Base-by-base conservation (phyloP, 2,888 invertebrate species). In the Pyrgus malvae region DNA sequence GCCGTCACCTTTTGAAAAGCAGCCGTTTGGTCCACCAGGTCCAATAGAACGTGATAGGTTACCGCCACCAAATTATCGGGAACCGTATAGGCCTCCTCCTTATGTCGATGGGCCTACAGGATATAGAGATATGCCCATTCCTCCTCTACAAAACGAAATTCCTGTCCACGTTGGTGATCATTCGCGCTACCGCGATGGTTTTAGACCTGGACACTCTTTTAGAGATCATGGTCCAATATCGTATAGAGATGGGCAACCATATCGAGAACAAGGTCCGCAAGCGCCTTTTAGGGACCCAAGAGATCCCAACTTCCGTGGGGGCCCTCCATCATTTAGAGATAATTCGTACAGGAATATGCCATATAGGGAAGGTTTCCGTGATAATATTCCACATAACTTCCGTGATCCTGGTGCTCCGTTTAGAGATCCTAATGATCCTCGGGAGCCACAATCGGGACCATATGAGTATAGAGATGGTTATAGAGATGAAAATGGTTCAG, bases 1-100 rank as follows among this genome's bases (percentile, higher is more conserved):
- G 69, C 89, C 90, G 17, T 87, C 91, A 1, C 90, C 91, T 8
- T 91, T 91, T 66, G 91, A 91, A 64, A 90, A 90, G 64, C 83
- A 84, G n/a, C 56, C 76, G 7, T 86, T 87, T 62, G 83, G 78
- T 16, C 79, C 83, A 42, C 72, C 81, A 4, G 80, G 79, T 11
- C 57, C 74, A 11, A 65, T 81, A 41, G 88, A 89, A 42, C 80
- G 87, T 6, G 88, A 90, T 29, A 78, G 89, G 57, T 63, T 84
- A 35, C 83, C 80, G 25, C 79, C 83, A 46, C 62, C 78, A 11
- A 81, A 77, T 61, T 89, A 77, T 63, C 76, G 89, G 62, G 88
- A 89, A 63, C 68, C 78, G 2, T 89, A 78, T 59, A 77, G 88
- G 61, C 75, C 79, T 17, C 77, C 81, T 2, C 72, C 80, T 1